These are phyloP conservation scores for Apotomis betuletana DNA, from an alignment of 2,888 invertebrate genomes.

Conservation along the genomic window DNA sequence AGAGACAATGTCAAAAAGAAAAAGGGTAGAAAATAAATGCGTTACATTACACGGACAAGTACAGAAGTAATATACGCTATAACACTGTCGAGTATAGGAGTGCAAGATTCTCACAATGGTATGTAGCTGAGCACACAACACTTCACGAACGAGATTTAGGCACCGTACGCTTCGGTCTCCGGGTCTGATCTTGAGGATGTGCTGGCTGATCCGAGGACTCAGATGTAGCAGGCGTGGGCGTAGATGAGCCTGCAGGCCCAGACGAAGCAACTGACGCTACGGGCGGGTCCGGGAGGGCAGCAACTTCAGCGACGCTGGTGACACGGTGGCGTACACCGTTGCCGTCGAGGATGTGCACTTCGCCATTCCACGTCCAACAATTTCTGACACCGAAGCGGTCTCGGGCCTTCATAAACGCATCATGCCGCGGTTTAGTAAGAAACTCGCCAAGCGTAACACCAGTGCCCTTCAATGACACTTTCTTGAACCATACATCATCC, in stretches of 20 bases:
- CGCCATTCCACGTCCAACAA: slow-evolving; percentile 1
- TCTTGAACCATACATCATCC: background rate
- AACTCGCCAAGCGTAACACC: slow-evolving; percentile 2
- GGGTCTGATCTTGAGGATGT: too few relatives aligned
- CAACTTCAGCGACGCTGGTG: background rate
- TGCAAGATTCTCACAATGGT: too few relatives aligned
- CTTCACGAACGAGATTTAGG: too few relatives aligned
- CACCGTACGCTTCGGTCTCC: too few relatives aligned
- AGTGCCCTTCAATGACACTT: background rate
- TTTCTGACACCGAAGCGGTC: background rate
- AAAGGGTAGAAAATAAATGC: too few relatives aligned
- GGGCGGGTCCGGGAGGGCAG: background rate
- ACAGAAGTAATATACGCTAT: too few relatives aligned
- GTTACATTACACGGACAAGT: too few relatives aligned
- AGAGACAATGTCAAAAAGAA: too few relatives aligned
- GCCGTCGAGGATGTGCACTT: background rate
- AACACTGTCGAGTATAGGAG: too few relatives aligned
- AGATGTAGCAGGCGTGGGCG: background rate
- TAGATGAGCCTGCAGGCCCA: too few relatives aligned
- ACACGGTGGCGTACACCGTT: background rate
- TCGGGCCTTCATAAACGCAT: background rate
- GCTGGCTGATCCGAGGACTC: too few relatives aligned
- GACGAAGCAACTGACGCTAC: background rate
- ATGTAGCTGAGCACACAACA: too few relatives aligned
- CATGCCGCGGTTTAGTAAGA: background rate